Conservation (phyloP, 2,888 invertebrate species). For the Chaetogeoica ovagalla region DNA sequence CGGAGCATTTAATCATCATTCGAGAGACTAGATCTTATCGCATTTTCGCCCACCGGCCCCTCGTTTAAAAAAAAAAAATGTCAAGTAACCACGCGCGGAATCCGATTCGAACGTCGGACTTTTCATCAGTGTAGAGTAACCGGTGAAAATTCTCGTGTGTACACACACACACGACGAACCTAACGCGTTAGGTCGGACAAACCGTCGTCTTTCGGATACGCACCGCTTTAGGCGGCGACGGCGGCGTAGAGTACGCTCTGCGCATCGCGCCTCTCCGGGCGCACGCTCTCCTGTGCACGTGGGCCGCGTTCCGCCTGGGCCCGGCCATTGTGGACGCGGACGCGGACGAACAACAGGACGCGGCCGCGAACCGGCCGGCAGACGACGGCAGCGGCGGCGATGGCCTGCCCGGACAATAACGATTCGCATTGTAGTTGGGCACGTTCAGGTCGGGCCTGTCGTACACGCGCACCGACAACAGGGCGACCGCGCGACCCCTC, state of each 20-base stretch:
- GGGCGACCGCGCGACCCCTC: conserved; percentile 26
- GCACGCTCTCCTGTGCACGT: conserved; percentile 45
- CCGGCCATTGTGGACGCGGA: conserved; percentile 30
- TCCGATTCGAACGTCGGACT: no score
- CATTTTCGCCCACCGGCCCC: no score
- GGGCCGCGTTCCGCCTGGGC: conserved; percentile 37
- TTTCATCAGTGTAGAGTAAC: no score
- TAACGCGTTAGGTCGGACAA: no score
- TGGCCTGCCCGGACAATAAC: not conserved
- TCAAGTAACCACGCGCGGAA: no score
- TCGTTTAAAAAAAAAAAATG: no score
- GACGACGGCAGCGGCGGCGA: not conserved
- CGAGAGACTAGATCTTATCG: no score
- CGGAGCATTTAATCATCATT: no score
- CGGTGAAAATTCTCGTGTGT: no score
- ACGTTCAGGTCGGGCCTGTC: conserved; percentile 40
- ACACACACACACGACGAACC: no score
- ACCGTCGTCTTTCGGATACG: no score
- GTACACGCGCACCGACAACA: conserved; percentile 46
- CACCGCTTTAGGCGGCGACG: conserved; percentile 38
- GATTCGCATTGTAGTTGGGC: conserved; percentile 12
- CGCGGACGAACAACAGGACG: conserved; percentile 25
- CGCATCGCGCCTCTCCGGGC: conserved; percentile 42
- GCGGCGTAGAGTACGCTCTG: conserved; percentile 44
- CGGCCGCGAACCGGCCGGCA: not conserved